Evolutionary conservation across 30 jellyfish, hydroid and myxozoan genomes (phyloP).

Genomic region (Clytia hemisphaerica): DNA sequence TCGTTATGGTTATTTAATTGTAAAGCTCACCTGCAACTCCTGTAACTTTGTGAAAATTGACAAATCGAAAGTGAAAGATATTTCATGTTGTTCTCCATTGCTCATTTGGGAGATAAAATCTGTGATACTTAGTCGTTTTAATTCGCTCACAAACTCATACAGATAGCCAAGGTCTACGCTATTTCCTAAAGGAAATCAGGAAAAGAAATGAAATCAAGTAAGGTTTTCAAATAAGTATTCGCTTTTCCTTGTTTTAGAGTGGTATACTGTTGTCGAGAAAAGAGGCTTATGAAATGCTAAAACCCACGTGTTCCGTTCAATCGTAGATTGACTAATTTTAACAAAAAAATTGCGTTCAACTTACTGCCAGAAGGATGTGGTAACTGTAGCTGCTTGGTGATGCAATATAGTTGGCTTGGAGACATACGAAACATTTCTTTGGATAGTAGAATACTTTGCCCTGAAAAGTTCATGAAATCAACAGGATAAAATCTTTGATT

Average conservation of each 20-base stretch:
- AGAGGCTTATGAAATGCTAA: neutral
- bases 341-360: slow-evolving; percentile 3
- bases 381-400: slow-evolving; percentile 66
- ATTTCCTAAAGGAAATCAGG: slow-evolving; percentile 40
- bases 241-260: too few species aligned
- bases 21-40: slow-evolving; percentile 51
- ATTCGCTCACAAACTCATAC: slow-evolving; percentile 48
- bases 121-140: slow-evolving; percentile 51
- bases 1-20: neutral
- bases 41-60: slow-evolving; percentile 44
- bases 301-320: neutral
- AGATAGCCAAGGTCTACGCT: slow-evolving; percentile 56
- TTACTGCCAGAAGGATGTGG: slow-evolving; percentile 74
- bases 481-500: too few species aligned
- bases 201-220: too few species aligned
- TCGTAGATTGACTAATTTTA: neutral
- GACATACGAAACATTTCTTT: slow-evolving; percentile 53
- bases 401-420: slow-evolving; percentile 76
- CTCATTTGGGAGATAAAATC: slow-evolving; percentile 61
- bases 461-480: slow-evolving; percentile 43
- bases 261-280: too few species aligned
- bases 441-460: slow-evolving; percentile 53
- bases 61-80: slow-evolving; percentile 60
- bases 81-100: slow-evolving; percentile 78
- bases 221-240: too few species aligned